Evolutionary conservation across 2,113 vertebrate genomes (phyloP).

Genomic region (Lepus timidus): DNA sequence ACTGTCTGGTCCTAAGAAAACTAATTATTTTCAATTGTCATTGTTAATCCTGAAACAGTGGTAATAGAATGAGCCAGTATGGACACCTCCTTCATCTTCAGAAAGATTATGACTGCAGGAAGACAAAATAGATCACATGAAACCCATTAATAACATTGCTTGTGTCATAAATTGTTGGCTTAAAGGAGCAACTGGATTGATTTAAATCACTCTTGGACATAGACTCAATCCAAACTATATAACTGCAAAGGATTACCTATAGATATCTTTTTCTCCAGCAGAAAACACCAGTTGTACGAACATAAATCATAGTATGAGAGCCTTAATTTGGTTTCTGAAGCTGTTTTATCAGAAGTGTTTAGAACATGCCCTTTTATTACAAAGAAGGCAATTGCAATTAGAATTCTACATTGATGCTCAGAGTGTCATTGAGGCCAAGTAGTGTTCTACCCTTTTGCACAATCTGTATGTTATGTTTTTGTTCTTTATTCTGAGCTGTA

Average conservation of each 20-base stretch:
- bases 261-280: conserved; percentile 53
- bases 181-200: conserved; percentile 39
- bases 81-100: neutral
- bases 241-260: neutral
- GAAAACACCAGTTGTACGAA: conserved; percentile 59
- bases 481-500: conserved; percentile 70
- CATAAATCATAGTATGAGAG: conserved; percentile 70
- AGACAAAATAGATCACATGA: conserved; percentile 64
- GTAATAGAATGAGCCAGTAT: neutral
- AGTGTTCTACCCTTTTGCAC: conserved; percentile 5
- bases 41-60: neutral
- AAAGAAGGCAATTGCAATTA: conserved; percentile 79
- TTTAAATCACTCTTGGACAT: neutral
- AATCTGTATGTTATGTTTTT: conserved; percentile 6
- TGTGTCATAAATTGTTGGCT: conserved; percentile 64
- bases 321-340: conserved; percentile 75
- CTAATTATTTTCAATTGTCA: neutral
- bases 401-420: conserved; percentile 68
- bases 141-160: conserved; percentile 16
- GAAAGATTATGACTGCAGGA: neutral
- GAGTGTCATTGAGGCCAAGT: conserved; percentile 61
- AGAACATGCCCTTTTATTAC: conserved; percentile 55
- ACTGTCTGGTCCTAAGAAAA: neutral
- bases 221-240: neutral
- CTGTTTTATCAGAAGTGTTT: conserved; percentile 64